Conservation (phyloP, 2,797 vertebrate genomes). For the Siniperca undulata region DNA sequence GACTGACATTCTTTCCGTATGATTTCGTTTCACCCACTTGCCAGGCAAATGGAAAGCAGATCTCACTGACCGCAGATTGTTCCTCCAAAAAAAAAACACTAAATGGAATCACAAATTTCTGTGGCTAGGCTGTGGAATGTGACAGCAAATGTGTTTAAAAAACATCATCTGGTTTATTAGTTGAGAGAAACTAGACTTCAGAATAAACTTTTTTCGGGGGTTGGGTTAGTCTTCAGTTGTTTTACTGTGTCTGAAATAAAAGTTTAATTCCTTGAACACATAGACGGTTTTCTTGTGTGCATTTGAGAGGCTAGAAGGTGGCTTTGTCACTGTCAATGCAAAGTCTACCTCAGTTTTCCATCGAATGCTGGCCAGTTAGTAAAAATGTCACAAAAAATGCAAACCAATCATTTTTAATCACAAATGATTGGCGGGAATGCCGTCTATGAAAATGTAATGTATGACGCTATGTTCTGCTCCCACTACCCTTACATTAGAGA, state of each 20-base stretch:
- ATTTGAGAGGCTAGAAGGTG: slow-evolving; percentile 24
- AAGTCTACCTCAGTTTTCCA: slow-evolving; percentile 12
- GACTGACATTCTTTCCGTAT: slow-evolving; percentile 66
- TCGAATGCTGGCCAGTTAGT: slow-evolving; percentile 7
- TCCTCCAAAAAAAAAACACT: slow-evolving; percentile 57
- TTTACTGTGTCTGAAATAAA: slow-evolving; percentile 34
- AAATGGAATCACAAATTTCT: slow-evolving; percentile 77
- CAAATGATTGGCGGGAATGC: slow-evolving; percentile 51
- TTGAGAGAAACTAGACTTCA: slow-evolving; percentile 19
- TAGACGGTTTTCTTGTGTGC: slow-evolving; percentile 22
- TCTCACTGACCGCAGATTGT: slow-evolving; percentile 74
- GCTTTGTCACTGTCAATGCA: slow-evolving; percentile 29
- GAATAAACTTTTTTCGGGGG: neutral
- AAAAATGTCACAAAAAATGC: slow-evolving; percentile 32
- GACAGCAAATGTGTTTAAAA: slow-evolving; percentile 56
- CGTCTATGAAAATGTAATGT: slow-evolving; percentile 33
- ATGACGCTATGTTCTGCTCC: slow-evolving; percentile 64
- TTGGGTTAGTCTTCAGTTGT: slow-evolving; percentile 9
- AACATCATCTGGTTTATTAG: slow-evolving; percentile 44
- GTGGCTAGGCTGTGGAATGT: slow-evolving; percentile 75
- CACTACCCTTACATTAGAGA: slow-evolving; percentile 85
- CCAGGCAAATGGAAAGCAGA: slow-evolving; percentile 78
- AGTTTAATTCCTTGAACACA: neutral
- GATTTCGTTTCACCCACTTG: slow-evolving; percentile 68
- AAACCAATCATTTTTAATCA: slow-evolving; percentile 49